Evolutionary conservation across 2,888 invertebrate species (phyloP), one percentile per base, ranked within the genome.

Genomic region (Priocnemis perturbator): DNA sequence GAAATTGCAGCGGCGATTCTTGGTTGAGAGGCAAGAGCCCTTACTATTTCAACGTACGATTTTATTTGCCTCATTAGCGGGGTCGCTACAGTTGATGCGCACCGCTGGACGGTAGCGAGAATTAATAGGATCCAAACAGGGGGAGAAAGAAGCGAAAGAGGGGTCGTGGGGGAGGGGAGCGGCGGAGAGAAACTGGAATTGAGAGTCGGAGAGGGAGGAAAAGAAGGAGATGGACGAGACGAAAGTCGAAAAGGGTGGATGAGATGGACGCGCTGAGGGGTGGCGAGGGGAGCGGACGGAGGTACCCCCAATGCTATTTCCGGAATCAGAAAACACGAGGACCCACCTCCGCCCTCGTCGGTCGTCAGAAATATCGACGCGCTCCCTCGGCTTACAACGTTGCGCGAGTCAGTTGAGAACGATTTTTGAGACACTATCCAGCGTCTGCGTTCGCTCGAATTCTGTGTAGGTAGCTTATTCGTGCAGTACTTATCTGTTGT

Each of bases 51-150:
- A 37, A 11, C 37, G 37, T 37, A 76, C 63, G 76, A 70, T 64
- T 69, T 63, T 63, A 56, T 67, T 68, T 67, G 73, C 67, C 69
- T 73, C 70, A 67, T 79, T 71, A 73, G 69, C 60, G 69, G 67
- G 67, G 62, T 65, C 62, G 67, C 52, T 56, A 62, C 67, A 66
- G 73, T 67, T 64, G 68, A 68, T 68, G 74, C 65, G 63, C 65
- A 60, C 55, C 60, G 57, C 14, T 26, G 48, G 60, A 67, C 52
- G 30, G 73, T 56, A 68, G 67, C 53, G 65, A 56, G 73, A 65
- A 72, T 76, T 64, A 77, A 79, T 71, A 69, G 68, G 62, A 60
- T 50, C 55, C 60, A 48, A 55, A 62, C 63, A 65, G 26, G 45
- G 45, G 19, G 55, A 47, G 52, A 20, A 21, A 57, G 66, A 11